These are phyloP conservation scores for Incurvaria masculella DNA, from an alignment of 2,888 invertebrate genomes.

Conservation along the genomic window DNA sequence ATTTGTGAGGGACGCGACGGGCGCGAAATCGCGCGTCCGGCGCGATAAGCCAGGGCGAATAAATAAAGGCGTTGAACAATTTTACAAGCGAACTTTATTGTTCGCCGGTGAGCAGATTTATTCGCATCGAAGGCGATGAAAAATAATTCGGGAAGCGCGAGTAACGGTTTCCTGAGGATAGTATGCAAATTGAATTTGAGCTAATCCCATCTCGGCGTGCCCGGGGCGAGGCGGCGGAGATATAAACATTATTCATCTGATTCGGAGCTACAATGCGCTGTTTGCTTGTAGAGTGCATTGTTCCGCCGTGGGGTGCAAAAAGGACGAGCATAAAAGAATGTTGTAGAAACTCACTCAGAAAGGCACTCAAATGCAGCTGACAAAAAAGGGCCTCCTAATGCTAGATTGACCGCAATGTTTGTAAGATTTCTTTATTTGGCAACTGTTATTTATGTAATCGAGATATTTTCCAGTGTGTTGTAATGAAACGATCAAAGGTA, in stretches of 20 bases:
- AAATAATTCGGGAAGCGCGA: neutral
- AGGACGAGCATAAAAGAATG: too few species aligned
- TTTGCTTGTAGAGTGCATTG: constrained; percentile 47
- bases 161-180: constrained; percentile 5
- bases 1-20: constrained; percentile 35
- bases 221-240: constrained; percentile 28
- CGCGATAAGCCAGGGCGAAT: constrained; percentile 23
- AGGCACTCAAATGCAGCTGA: too few species aligned
- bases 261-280: constrained; percentile 35
- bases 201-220: constrained; percentile 37
- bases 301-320: too few species aligned
- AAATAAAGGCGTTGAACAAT: too few species aligned
- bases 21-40: constrained; percentile 35
- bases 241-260: constrained; percentile 44
- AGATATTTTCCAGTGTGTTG: too few species aligned
- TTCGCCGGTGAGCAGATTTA: neutral
- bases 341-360: too few species aligned
- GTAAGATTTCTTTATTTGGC: too few species aligned
- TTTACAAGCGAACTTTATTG: too few species aligned
- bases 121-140: neutral
- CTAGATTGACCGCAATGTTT: too few species aligned
- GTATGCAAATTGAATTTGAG: constrained; percentile 42
- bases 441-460: too few species aligned
- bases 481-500: too few species aligned
- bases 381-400: too few species aligned